phyloP scores from a whole-genome alignment of 2,797 vertebrate genomes.

The Coccyzus lansbergi region DNA sequence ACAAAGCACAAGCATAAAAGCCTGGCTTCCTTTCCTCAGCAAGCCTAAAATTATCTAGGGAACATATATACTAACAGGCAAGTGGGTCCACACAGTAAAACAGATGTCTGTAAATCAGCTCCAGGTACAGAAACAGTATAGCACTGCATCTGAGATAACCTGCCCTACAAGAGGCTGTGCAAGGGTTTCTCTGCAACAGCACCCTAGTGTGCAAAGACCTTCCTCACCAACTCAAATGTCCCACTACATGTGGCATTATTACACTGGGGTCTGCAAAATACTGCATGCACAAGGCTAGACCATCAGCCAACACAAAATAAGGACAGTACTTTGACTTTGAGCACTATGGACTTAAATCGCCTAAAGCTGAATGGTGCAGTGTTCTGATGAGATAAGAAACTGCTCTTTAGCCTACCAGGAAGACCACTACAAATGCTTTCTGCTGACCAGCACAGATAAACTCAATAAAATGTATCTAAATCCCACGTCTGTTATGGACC shows the following conservation, averaged over 20 bases:
- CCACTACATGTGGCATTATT: fast-evolving
- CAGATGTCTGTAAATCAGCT: background rate
- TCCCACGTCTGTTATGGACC: background rate
- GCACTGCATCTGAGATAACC: background rate
- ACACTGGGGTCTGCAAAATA: background rate
- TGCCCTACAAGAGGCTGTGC: background rate
- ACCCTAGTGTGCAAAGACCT: background rate
- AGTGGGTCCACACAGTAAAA: background rate
- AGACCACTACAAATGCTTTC: background rate
- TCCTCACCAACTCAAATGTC: background rate
- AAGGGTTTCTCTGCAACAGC: background rate
- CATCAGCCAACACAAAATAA: background rate
- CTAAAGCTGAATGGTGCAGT: background rate
- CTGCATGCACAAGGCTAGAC: background rate
- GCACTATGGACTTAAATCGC: background rate
- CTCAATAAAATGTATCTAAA: conserved; percentile 18
- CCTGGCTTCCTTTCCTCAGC: background rate
- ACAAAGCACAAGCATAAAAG: background rate
- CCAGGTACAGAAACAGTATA: background rate
- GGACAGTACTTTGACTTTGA: background rate
- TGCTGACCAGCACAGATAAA: conserved; percentile 36
- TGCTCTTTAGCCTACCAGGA: background rate
- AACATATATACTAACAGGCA: background rate
- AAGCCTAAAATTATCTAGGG: background rate
- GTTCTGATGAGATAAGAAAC: conserved; percentile 7